Percentiles rank a stretch among this genome's conserved stretches.
Evolutionary conservation across 2,888 invertebrate genomes (phyloP).

Genomic region (Hyposoter didymator): DNA sequence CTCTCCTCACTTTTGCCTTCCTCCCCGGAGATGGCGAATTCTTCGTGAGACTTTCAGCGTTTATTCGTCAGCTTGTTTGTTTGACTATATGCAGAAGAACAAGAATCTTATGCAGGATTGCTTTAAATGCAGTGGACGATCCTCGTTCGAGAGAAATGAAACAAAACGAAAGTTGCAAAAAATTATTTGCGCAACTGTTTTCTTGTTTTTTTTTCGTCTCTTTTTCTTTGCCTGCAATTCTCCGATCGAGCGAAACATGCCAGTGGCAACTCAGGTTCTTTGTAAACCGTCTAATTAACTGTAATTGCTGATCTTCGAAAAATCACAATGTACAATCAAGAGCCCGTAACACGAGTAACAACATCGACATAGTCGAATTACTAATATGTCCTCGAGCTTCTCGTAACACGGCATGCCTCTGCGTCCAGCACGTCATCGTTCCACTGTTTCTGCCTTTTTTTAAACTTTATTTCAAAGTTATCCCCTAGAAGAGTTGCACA

Average conservation of each 20-base stretch:
- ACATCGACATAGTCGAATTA: background rate
- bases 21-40: constrained; percentile 61
- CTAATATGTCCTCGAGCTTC: background rate
- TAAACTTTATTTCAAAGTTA: constrained; percentile 45
- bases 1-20: constrained; percentile 49
- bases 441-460: background rate
- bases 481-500: constrained; percentile 27
- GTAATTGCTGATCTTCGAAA: background rate
- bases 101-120: constrained; percentile 37
- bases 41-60: constrained; percentile 61
- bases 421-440: background rate
- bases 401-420: background rate
- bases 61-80: constrained; percentile 68
- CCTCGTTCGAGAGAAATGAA: background rate
- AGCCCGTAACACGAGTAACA: background rate
- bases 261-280: background rate
- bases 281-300: background rate
- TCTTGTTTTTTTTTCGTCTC: background rate
- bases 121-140: constrained; percentile 41
- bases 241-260: background rate
- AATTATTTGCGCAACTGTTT: constrained; percentile 19
- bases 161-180: background rate
- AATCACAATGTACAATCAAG: constrained; percentile 11
- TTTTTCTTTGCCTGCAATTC: background rate
- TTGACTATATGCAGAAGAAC: constrained; percentile 65